phyloP scores from a whole-genome alignment of 2,797 vertebrate species.

The Chaenodraco wilsoni region DNA sequence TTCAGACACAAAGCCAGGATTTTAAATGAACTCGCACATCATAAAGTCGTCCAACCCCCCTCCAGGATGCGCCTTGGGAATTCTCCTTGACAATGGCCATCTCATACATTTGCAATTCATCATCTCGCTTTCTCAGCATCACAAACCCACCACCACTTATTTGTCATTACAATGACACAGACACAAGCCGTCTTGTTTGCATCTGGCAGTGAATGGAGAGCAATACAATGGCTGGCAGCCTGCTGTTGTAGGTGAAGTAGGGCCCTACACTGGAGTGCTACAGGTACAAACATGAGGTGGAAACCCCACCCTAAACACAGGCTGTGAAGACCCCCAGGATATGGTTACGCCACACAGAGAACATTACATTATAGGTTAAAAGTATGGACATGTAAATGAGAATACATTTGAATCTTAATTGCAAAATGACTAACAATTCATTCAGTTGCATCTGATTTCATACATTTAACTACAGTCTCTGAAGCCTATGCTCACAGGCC shows the following conservation, averaged over 20 bases:
- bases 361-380: too few species aligned
- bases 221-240: conserved; percentile 47
- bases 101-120: conserved; percentile 83
- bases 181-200: conserved; percentile 65
- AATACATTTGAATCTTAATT: conserved; percentile 8
- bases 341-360: conserved; percentile 8
- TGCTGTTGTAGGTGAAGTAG: conserved; percentile 52
- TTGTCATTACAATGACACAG: conserved; percentile 78
- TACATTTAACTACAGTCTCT: conserved; percentile 12
- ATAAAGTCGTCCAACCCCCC: conserved; percentile 51
- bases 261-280: conserved; percentile 32
- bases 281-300: conserved; percentile 69
- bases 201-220: conserved; percentile 54
- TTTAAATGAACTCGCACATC: conserved; percentile 74
- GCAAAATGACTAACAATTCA: conserved; percentile 16
- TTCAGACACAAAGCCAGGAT: conserved; percentile 70
- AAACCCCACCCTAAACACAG: conserved; percentile 55
- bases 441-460: conserved; percentile 6
- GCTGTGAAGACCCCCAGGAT: conserved; percentile 43
- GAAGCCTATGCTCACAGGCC: conserved; percentile 23
- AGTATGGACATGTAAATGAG: too few species aligned
- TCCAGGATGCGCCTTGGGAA: conserved; percentile 68
- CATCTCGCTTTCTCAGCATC: conserved; percentile 67
- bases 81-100: conserved; percentile 81
- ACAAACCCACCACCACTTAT: conserved; percentile 66